A percentile compares a stretch with the other conserved stretches of the same genome.
These are phyloP conservation scores for Strigops habroptila DNA, from an alignment of 2,113 vertebrate species.

Conservation along the genomic window DNA sequence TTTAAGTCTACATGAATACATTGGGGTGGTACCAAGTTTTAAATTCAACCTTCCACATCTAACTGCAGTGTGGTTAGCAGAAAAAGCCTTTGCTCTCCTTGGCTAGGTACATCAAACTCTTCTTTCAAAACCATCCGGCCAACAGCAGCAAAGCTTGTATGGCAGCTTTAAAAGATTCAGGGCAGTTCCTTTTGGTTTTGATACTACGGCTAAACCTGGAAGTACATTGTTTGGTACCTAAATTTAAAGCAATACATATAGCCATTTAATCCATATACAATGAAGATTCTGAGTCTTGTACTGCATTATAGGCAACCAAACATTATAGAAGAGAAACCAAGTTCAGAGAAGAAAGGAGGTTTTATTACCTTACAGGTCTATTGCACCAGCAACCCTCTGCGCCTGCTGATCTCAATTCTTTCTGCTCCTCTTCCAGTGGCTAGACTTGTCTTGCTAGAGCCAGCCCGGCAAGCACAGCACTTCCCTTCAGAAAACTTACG, in stretches of 20 bases:
- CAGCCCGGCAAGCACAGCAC: background rate
- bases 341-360: background rate
- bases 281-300: background rate
- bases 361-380: background rate
- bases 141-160: background rate
- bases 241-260: background rate
- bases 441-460: background rate
- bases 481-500: background rate
- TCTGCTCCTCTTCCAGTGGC: background rate
- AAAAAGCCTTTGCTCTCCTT: background rate
- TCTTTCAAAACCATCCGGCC: background rate
- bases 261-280: background rate
- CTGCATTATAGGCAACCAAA: background rate
- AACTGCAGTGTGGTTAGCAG: background rate
- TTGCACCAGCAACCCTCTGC: background rate
- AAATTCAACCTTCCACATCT: background rate
- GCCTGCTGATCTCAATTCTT: background rate
- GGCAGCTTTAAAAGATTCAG: background rate
- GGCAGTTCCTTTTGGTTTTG: background rate
- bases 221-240: background rate
- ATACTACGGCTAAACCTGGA: background rate
- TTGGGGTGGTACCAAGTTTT: background rate
- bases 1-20: background rate
- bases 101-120: background rate
- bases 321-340: background rate